These are phyloP conservation scores for Ernsta delagoae DNA, from an alignment of 2,888 invertebrate genomes.

Conservation along the genomic window DNA sequence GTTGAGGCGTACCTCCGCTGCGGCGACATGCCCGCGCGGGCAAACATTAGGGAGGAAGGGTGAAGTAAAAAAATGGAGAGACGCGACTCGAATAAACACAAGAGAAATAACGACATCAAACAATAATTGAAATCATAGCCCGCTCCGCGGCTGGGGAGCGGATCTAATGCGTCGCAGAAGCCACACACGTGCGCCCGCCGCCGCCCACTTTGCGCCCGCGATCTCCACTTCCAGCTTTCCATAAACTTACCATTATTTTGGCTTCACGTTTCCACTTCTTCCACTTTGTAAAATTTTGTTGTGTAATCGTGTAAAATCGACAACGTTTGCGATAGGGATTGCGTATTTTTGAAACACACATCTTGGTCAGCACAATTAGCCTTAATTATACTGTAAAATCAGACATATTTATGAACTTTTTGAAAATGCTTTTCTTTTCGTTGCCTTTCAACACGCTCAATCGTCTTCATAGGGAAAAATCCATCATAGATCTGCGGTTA, in stretches of 20 bases:
- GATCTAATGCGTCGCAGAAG: slow-evolving; percentile 53
- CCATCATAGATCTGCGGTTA: slow-evolving; percentile 45
- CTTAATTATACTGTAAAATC: too few species aligned
- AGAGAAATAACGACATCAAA: slow-evolving; percentile 81
- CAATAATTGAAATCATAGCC: slow-evolving; percentile 82
- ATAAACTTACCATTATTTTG: slow-evolving; percentile 49
- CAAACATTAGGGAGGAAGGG: slow-evolving; percentile 74
- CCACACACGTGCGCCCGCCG: slow-evolving; percentile 50
- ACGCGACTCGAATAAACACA: slow-evolving; percentile 78
- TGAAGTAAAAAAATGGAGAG: slow-evolving; percentile 72
- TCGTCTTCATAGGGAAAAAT: not conserved
- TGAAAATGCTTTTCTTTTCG: too few species aligned
- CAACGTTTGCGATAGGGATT: too few species aligned
- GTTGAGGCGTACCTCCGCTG: slow-evolving; percentile 66
- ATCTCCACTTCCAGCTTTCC: slow-evolving; percentile 43
- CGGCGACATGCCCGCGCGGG: slow-evolving; percentile 64
- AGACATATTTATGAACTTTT: too few species aligned
- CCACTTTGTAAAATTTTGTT: slow-evolving; percentile 35
- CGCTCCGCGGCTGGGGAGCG: slow-evolving; percentile 53
- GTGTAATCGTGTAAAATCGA: too few species aligned
- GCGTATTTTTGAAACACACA: too few species aligned
- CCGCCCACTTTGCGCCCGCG: slow-evolving; percentile 38
- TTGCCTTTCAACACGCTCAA: too few species aligned
- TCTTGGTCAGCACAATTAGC: too few species aligned
- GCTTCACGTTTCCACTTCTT: slow-evolving; percentile 50